Evolutionary conservation across 2,113 vertebrate genomes (phyloP).

Genomic region (Sitta europaea): DNA sequence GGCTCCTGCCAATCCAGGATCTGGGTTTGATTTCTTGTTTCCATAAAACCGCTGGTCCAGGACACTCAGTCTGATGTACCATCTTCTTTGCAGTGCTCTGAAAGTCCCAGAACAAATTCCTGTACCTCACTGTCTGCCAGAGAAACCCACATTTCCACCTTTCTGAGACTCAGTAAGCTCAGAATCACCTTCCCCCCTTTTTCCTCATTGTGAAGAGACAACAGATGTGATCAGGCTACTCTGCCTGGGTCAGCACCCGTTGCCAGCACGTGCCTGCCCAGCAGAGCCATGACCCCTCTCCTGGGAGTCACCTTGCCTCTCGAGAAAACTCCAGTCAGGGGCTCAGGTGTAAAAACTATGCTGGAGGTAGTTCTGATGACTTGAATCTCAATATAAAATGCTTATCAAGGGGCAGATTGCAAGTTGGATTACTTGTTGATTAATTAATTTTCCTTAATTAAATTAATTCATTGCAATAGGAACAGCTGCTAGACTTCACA

Average conservation of each 20-base stretch:
- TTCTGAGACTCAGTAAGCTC: not conserved
- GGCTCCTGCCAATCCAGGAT: not conserved
- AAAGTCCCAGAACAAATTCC: not conserved
- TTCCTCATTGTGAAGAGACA: not conserved
- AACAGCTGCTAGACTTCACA: not conserved
- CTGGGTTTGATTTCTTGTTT: not conserved
- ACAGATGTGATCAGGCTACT: not conserved
- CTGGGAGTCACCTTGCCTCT: not conserved
- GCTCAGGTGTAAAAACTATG: not conserved
- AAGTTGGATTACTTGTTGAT: not conserved
- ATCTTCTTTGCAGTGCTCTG: not conserved
- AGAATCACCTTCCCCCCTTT: fast-evolving
- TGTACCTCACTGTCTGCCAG: not conserved
- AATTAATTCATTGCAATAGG: not conserved
- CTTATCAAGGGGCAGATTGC: not conserved
- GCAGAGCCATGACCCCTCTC: not conserved
- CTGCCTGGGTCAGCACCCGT: not conserved
- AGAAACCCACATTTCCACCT: not conserved
- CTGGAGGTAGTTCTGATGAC: not conserved
- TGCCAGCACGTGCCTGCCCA: fast-evolving
- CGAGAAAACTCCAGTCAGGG: too few relatives aligned
- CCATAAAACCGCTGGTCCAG: not conserved
- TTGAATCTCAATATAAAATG: not conserved
- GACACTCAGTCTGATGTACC: not conserved
- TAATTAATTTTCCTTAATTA: not conserved